Evolutionary conservation across 1,140 invertebrate species (phyloP), one percentile per base, ranked within the genome.

Genomic region (Heliconius eleuchia): DNA sequence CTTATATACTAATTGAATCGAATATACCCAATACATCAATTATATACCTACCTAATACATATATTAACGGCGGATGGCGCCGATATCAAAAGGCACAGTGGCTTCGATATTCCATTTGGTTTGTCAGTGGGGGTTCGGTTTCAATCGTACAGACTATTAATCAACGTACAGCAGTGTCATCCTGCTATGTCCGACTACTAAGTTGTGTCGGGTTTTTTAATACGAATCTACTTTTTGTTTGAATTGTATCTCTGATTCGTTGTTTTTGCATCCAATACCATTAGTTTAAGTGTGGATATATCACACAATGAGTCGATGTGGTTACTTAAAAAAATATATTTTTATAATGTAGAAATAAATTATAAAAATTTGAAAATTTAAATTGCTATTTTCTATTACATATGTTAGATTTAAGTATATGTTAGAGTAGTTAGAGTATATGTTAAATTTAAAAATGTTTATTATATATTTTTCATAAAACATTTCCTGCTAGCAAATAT

Each of bases 111-210:
- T 93, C 91, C 91, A 94, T 94, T 94, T 91, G 88, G 87, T 88
- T 66, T 89, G 86, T 84, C 93, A 91, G 93, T 93, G 91, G 93
- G 93, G 93, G 92, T 83, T 88, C 88, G 82, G 76, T 88, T 89
- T 90, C 92, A 92, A 93, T 94, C 88, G 90, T 88, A 84, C 86
- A 86, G 84, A 93, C 92, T 87, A 94, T 94, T 93, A 93, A 94
- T 94, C 93, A 94, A 81, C 87, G 89, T 90, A 90, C 77, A 89
- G 93, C 92, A 88, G 84, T 94, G 93, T 94, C 93, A 94, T 94
- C 88, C 88, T 83, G 84, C 84, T 85, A 87, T 85, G 79, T 80
- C 84, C 85, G 84, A 90, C 85, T 88, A 89, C 84, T 80, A 81
- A 88, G 85, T 88, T 87, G 88, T 88, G 88, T 90, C 85, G 84